phyloP scores from a whole-genome alignment of 2,113 vertebrate species.

The Seriola dumerili region DNA sequence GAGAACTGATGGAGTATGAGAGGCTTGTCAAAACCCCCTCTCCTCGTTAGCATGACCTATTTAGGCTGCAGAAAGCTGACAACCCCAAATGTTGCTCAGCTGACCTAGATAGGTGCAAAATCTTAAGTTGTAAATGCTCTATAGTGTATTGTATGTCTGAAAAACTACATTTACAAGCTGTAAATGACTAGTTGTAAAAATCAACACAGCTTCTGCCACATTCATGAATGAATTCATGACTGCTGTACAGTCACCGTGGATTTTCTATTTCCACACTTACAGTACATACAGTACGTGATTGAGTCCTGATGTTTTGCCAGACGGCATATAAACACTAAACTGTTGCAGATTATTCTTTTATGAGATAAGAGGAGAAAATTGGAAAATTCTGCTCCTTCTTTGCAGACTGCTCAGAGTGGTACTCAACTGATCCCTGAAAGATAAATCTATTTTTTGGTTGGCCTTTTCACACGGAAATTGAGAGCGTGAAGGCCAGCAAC shows the following conservation, averaged over 20 bases:
- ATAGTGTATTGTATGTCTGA: neutral
- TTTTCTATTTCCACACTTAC: neutral
- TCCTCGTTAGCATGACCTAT: conserved; percentile 79
- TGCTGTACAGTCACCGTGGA: neutral
- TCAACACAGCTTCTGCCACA: neutral
- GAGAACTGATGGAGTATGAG: conserved; percentile 43
- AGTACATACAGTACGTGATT: neutral
- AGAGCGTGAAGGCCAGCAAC: neutral
- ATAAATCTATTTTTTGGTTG: neutral
- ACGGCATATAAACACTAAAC: neutral
- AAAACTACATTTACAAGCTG: neutral
- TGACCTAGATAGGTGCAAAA: conserved; percentile 78
- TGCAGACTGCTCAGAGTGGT: neutral
- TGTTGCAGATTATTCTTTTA: neutral
- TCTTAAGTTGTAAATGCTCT: conserved; percentile 34
- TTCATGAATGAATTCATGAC: conserved; percentile 15
- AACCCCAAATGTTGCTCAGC: conserved; percentile 69
- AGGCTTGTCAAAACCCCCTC: conserved; percentile 54
- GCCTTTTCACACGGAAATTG: neutral
- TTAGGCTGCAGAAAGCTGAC: conserved; percentile 81
- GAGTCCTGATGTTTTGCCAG: neutral
- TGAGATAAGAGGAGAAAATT: neutral
- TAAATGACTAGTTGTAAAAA: conserved; percentile 14
- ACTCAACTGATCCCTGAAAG: conserved; percentile 9
- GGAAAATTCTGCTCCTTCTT: neutral